phyloP scores from a whole-genome alignment of 2,888 invertebrate genomes.

The Coenonympha arcania region DNA sequence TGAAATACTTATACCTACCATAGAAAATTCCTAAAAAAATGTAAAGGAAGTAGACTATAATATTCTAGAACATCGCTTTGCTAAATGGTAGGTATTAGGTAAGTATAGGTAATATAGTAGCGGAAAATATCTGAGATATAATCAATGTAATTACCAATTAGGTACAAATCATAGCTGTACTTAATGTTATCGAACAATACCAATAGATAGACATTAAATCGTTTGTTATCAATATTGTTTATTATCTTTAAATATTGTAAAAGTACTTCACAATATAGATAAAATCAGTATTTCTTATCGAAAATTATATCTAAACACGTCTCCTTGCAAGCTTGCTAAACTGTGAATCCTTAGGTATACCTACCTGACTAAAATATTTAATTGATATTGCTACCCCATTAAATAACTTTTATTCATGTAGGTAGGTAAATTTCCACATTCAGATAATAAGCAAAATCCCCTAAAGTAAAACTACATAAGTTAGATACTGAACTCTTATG shows the following conservation, averaged over 20 bases:
- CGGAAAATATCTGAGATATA: constrained; percentile 37
- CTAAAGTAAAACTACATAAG: too few species aligned
- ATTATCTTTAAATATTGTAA: constrained; percentile 65
- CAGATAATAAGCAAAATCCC: too few species aligned
- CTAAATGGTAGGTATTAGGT: constrained; percentile 1
- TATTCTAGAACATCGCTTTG: constrained; percentile 13
- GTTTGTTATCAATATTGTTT: constrained; percentile 63
- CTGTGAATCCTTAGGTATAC: too few species aligned
- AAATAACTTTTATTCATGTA: too few species aligned
- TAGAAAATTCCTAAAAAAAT: too few species aligned
- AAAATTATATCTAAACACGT: constrained; percentile 39
- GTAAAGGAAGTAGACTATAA: too few species aligned
- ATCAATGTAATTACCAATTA: constrained; percentile 43
- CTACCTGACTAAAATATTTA: background rate
- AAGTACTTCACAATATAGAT: constrained; percentile 62
- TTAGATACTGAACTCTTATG: too few species aligned
- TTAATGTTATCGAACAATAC: constrained; percentile 67
- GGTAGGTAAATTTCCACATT: too few species aligned
- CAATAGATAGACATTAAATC: constrained; percentile 62
- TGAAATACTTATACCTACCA: too few species aligned
- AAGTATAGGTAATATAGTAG: constrained; percentile 28
- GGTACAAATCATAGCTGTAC: constrained; percentile 57
- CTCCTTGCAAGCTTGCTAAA: constrained; percentile 29
- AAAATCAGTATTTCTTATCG: constrained; percentile 59
- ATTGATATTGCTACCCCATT: too few species aligned